Evolutionary conservation across 1,140 invertebrate species (phyloP).

Genomic region (Cepaea nemoralis): DNA sequence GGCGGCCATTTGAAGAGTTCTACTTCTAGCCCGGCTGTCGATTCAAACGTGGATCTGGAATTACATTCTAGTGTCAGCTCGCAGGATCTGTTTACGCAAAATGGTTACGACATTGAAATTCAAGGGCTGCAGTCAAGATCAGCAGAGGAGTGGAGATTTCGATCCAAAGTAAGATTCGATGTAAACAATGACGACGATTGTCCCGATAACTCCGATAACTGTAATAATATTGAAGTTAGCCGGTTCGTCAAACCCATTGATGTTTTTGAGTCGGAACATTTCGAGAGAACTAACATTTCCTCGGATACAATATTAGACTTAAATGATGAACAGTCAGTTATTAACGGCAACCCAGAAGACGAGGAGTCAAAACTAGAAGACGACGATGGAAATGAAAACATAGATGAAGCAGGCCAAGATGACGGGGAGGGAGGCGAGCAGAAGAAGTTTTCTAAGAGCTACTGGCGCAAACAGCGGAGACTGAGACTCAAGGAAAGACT

Average conservation of each 20-base stretch:
- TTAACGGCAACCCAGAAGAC: not conserved
- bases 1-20: too few relatives aligned
- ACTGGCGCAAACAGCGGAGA: constrained; percentile 34
- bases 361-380: not conserved
- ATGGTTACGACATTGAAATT: not conserved
- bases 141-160: not conserved
- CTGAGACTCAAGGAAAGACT: constrained; percentile 31
- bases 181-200: not conserved
- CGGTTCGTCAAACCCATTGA: not conserved
- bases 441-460: constrained; percentile 35
- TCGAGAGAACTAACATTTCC: too few relatives aligned
- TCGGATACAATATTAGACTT: not conserved
- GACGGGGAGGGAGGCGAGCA: constrained; percentile 10
- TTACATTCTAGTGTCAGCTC: not conserved
- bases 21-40: not conserved
- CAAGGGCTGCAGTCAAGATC: not conserved
- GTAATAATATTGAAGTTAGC: not conserved
- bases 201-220: not conserved
- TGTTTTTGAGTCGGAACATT: not conserved
- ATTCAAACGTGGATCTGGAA: not conserved
- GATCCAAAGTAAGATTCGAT: not conserved
- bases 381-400: not conserved
- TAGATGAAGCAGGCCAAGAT: not conserved
- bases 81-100: not conserved
- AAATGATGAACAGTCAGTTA: not conserved